Evolutionary conservation across 2,113 vertebrate genomes (phyloP).

Genomic region (Silurus asotus): DNA sequence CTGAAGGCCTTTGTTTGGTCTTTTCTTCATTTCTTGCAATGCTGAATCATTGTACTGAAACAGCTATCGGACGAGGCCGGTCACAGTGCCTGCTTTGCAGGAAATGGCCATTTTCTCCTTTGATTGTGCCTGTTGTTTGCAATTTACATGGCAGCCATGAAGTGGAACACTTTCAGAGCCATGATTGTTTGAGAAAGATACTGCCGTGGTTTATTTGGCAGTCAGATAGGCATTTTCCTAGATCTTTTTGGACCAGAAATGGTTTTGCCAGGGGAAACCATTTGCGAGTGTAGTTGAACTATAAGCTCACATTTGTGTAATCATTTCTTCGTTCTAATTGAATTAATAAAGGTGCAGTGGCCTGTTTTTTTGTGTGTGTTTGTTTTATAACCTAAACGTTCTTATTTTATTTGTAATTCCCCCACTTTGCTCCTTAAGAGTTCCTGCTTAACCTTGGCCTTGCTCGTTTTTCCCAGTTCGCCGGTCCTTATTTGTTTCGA

Average conservation of each 20-base stretch:
- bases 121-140: constrained; percentile 67
- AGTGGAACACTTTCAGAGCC: constrained; percentile 23
- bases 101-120: constrained; percentile 58
- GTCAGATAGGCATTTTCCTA: constrained; percentile 9
- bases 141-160: constrained; percentile 58
- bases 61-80: constrained; percentile 61
- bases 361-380: neutral
- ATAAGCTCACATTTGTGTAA: neutral
- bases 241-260: constrained; percentile 23
- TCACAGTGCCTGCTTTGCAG: constrained; percentile 56
- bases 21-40: constrained; percentile 52
- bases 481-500: constrained; percentile 27
- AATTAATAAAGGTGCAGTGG: neutral
- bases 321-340: neutral
- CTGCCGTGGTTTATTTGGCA: constrained; percentile 1
- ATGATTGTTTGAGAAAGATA: constrained; percentile 32
- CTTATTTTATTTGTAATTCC: neutral
- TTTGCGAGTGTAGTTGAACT: neutral
- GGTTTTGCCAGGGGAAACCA: constrained; percentile 16
- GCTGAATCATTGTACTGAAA: constrained; percentile 59
- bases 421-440: neutral
- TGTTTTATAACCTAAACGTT: neutral
- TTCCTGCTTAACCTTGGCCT: constrained; percentile 30
- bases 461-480: neutral
- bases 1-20: constrained; percentile 52